These are phyloP conservation scores for Nycteola revayana DNA, from an alignment of 2,888 invertebrate genomes.

Conservation along the genomic window DNA sequence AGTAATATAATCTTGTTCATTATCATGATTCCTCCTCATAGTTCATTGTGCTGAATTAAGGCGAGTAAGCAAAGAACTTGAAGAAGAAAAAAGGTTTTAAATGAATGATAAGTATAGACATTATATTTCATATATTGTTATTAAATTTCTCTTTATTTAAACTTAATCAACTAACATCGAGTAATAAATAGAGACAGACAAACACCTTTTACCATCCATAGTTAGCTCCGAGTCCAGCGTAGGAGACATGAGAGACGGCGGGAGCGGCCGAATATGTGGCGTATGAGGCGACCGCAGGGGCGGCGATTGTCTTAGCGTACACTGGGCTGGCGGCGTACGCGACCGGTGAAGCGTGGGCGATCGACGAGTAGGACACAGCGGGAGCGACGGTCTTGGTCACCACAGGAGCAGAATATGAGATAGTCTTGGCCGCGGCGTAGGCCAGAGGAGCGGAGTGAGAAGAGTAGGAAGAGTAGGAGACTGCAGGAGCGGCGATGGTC, in stretches of 20 bases:
- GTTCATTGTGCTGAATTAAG: no score
- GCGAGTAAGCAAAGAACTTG: no score
- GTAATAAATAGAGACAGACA: no score
- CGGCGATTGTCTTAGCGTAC: constrained; percentile 40
- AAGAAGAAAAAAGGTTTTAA: no score
- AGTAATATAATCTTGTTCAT: no score
- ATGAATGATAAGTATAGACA: no score
- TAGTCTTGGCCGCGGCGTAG: neutral
- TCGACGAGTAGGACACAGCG: constrained; percentile 52
- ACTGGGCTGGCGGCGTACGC: constrained; percentile 35
- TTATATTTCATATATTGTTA: no score
- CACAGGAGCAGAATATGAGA: constrained; percentile 54
- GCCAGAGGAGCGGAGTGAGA: neutral
- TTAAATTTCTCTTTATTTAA: no score
- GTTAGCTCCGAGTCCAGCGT: constrained; percentile 80
- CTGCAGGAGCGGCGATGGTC: constrained; percentile 45
- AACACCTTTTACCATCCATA: constrained; percentile 75
- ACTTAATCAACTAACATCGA: no score
- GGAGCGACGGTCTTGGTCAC: constrained; percentile 38
- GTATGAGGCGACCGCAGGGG: constrained; percentile 37
- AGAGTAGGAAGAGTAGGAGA: constrained; percentile 17
- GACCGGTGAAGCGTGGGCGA: constrained; percentile 49
- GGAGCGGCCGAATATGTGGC: constrained; percentile 81
- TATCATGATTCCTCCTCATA: no score
- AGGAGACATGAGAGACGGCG: constrained; percentile 84